Percentiles rank a stretch among this genome's conserved stretches.
Evolutionary conservation across 2,797 vertebrate genomes (phyloP).

Genomic region (Synanceia verrucosa): DNA sequence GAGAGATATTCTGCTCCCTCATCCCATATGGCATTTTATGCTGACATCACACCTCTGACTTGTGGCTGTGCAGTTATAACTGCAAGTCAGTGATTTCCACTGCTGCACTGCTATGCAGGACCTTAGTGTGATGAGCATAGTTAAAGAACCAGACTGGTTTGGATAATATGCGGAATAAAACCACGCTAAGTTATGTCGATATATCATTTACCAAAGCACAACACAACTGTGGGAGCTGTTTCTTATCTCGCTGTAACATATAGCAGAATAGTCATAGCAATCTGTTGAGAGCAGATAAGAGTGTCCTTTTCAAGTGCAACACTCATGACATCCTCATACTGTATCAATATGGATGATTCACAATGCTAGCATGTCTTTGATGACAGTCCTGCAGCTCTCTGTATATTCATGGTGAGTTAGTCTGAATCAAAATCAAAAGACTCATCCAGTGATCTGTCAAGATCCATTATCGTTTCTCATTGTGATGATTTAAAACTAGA

Average conservation of each 20-base stretch:
- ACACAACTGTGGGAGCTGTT: constrained; percentile 49
- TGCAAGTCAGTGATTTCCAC: constrained; percentile 15
- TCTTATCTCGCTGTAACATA: constrained; percentile 55
- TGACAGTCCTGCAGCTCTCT: constrained; percentile 40
- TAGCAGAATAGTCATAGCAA: constrained; percentile 45
- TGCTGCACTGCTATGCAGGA: constrained; percentile 24
- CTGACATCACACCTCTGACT: constrained; percentile 53
- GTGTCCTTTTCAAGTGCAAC: constrained; percentile 61
- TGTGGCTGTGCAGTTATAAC: constrained; percentile 22
- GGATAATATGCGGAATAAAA: constrained; percentile 27
- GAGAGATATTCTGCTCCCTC: constrained; percentile 23
- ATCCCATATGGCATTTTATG: constrained; percentile 46
- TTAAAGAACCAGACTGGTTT: constrained; percentile 44
- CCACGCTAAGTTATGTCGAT: constrained; percentile 21
- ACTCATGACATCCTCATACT: constrained; percentile 50
- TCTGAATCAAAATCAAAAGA: constrained; percentile 62
- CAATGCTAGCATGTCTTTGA: constrained; percentile 52
- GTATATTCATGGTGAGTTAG: constrained; percentile 50
- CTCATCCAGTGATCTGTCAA: constrained; percentile 52
- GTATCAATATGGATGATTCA: constrained; percentile 66
- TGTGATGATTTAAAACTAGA: constrained; percentile 54
- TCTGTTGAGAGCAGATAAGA: constrained; percentile 67
- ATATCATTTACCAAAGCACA: constrained; percentile 10
- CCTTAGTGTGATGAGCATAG: constrained; percentile 31
- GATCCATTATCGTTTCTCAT: constrained; percentile 46